Percentiles rank a stretch among this genome's conserved stretches.
Conservation (phyloP, 2,797 vertebrate genomes). For the Gorsachius magnificus region DNA sequence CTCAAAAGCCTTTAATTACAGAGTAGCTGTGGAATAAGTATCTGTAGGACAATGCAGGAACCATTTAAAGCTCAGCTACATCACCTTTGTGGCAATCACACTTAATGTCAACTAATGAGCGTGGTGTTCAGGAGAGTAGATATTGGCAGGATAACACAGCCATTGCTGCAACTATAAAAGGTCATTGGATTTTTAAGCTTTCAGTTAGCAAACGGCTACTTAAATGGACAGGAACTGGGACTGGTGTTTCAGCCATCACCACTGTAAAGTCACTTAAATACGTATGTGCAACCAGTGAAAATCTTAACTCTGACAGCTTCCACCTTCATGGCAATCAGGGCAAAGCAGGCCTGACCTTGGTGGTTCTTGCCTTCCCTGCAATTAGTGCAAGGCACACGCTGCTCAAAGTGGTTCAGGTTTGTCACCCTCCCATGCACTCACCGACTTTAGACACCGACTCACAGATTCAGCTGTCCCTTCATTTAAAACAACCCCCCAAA, state of each 20-base stretch:
- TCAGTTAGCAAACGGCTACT: neutral
- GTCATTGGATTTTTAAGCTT: conserved; percentile 34
- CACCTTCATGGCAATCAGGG: neutral
- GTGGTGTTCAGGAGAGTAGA: neutral
- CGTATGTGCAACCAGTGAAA: neutral
- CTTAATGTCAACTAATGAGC: conserved; percentile 1
- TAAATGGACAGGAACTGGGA: neutral
- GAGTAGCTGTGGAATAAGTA: neutral
- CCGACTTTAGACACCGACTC: accelerated
- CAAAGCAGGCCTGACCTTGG: neutral
- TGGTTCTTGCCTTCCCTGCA: neutral
- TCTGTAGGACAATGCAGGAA: neutral
- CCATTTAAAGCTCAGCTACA: neutral
- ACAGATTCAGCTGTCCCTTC: neutral
- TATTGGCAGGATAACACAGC: conserved; percentile 25
- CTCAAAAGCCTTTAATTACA: conserved; percentile 21
- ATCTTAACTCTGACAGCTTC: neutral
- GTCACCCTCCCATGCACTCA: neutral
- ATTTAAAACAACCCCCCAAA: neutral
- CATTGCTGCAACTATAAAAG: neutral
- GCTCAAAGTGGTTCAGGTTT: neutral
- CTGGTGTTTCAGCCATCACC: neutral
- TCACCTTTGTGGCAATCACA: neutral
- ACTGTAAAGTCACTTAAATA: neutral
- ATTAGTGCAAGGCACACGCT: neutral